A percentile compares a stretch with the other conserved stretches of the same genome.
These are phyloP conservation scores for Choristoneura fumiferana DNA, from an alignment of 1,140 invertebrate genomes.

Conservation along the genomic window DNA sequence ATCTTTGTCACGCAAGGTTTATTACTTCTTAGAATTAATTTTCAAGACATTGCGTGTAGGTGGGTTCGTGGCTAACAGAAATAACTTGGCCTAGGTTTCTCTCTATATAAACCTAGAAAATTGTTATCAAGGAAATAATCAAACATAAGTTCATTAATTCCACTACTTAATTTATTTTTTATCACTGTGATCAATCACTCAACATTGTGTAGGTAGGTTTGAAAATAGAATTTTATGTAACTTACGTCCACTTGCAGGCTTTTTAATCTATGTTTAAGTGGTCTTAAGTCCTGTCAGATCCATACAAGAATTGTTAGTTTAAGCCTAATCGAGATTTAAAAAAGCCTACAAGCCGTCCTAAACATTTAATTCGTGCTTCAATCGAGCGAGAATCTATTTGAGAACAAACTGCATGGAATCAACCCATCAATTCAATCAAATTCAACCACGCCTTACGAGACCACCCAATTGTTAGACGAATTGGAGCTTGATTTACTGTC, in stretches of 20 bases:
- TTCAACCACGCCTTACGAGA: conserved; percentile 1
- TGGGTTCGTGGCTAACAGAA: neutral
- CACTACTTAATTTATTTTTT: too few species aligned
- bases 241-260: too few species aligned
- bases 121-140: neutral
- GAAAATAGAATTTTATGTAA: too few species aligned
- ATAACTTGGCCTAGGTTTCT: conserved; percentile 2
- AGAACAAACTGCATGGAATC: conserved; percentile 3
- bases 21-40: neutral
- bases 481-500: conserved; percentile 1
- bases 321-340: too few species aligned
- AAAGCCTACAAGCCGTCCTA: too few species aligned
- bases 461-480: conserved; percentile 4
- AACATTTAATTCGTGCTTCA: too few species aligned
- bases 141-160: too few species aligned
- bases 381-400: neutral
- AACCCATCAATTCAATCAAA: conserved; percentile 3
- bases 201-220: too few species aligned
- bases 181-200: too few species aligned
- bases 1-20: conserved; percentile 8
- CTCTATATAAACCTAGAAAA: neutral
- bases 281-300: too few species aligned
- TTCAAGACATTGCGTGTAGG: conserved; percentile 11
- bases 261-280: too few species aligned
- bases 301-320: too few species aligned